Base-by-base conservation (phyloP, 2,888 invertebrate genomes). In the Mesodorylaimus sp. region DNA sequence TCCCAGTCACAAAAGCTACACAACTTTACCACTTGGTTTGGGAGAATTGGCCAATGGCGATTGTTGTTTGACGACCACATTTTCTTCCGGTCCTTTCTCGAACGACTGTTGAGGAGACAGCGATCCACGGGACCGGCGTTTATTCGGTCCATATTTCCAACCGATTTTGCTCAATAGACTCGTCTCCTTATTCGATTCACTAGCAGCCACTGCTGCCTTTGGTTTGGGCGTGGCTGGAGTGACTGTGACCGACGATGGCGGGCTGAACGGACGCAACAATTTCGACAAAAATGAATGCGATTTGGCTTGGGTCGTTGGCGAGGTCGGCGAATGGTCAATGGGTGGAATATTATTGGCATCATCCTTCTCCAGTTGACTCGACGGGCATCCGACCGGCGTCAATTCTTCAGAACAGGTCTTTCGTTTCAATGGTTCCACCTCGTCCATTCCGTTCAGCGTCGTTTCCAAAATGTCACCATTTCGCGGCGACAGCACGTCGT, bases 131-230 rank as follows among this genome's bases (percentile, higher is more conserved):
- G 32, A 32, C 16, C 16, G 7, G 7, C 44, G 24, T 44, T 25
- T 21, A 7, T 24, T 21, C 10, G 16, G 19, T 5, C 23, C 23
- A 24, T 44, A 44, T 44, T 44, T 44, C n/a, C 23, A 23, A 7
- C 44, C 44, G 25, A 44, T 21, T 25, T 44, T 44, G 23, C 25
- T 26, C 44, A 44, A 44, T 7, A 44, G 44, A 44, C n/a, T 44
- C 7, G 23, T 44, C n/a, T 44, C 44, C n/a, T 44, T 44, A 10
- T 23, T 24, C 44, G 44, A 44, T 26, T 44, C 44, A 25, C 25
- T 32, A 7, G 32, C 16, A 10, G 32, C 7, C 10, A 32, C 7
- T 10, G 16, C 16, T 16, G 32, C 7, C 32, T 7, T 10, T 32
- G 10, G 32, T 32, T 32, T 32, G 16, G 32, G 16, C 32, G 32